A percentile compares a stretch with the other conserved stretches of the same genome.
phyloP scores from a whole-genome alignment of 2,888 invertebrate genomes.

The Coenonympha arcania region DNA sequence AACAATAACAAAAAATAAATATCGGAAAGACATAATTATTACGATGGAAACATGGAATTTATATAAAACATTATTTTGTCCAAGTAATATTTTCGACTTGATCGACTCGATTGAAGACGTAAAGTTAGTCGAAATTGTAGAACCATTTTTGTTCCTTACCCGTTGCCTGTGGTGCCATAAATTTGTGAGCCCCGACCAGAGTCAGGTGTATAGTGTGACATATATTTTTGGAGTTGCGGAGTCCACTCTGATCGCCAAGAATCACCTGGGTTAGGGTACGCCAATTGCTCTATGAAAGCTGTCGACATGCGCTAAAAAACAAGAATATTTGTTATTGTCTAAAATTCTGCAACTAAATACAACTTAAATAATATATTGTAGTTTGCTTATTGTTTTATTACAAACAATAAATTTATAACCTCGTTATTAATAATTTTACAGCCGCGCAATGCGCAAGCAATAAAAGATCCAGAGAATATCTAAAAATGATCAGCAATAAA shows the following conservation, averaged over 20 bases:
- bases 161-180: slow-evolving; percentile 60
- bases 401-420: not conserved
- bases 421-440: slow-evolving; percentile 7
- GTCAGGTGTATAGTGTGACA: slow-evolving; percentile 71
- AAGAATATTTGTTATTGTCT: not conserved
- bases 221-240: slow-evolving; percentile 67
- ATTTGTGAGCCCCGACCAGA: slow-evolving; percentile 69
- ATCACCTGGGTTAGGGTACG: slow-evolving; percentile 68
- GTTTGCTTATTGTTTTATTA: not conserved
- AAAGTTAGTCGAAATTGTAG: too few species aligned
- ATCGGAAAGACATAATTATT: too few species aligned
- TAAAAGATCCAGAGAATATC: slow-evolving; percentile 3
- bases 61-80: too few species aligned
- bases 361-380: not conserved
- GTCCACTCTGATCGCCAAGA: slow-evolving; percentile 74
- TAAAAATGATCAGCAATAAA: slow-evolving; percentile 7
- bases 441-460: not conserved
- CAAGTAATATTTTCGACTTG: too few species aligned
- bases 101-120: too few species aligned
- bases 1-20: too few species aligned
- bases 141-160: slow-evolving; percentile 38
- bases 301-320: slow-evolving; percentile 63
- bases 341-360: not conserved
- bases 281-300: slow-evolving; percentile 68
- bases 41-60: too few species aligned